Base-by-base conservation (phyloP, 1,140 invertebrate genomes). In the Yoshiicerus persimilis region DNA sequence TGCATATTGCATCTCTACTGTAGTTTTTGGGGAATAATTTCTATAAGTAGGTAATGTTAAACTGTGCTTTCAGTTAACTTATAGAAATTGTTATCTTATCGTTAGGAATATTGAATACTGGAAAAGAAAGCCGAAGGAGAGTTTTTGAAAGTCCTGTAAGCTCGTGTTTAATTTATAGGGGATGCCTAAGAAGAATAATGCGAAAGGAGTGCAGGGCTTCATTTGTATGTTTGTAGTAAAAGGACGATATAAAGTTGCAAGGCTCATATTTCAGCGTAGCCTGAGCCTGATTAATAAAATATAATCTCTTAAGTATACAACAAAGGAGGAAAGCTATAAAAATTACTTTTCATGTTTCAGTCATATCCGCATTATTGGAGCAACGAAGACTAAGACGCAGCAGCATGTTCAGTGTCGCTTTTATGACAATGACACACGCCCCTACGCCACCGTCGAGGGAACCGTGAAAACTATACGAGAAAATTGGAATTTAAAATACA, bases 401-500 rank as follows among this genome's bases (percentile, higher is more conserved):
- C 97, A 97, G 90, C 93, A 94, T n/a, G 96, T 98, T 3, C 95
- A 95, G 94, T 98, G 97, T 91, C 94, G 96, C n/a, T 93, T 97
- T 70, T 97, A 96, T 95, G 96, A 97, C 91, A 92, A 92, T 41
- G 91, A 93, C 56, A 88, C 91, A 92, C 77, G 80, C 75, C 83
- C 66, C 16, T 89, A 87, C 77, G 13, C 66, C 90, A 88, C 90
- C 87, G 64, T 91, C 90, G 23, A 91, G 91, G 93, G 91, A 34
- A 91, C 91, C 30, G 92, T 93, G 39, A 92, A 96, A 94, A 94
- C 96, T 0, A 98, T 98, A 38, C 93, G 97, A 34, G 97, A 98
- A 92, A 98, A 98, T 92, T 98, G 97, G 97, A 98, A 97, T 92
- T 92, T 98, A 4, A 97, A 97, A 91, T 98, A 97, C 92, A 98